Evolutionary conservation across 2,888 invertebrate genomes (phyloP).

Genomic region (Napeogenes inachia): DNA sequence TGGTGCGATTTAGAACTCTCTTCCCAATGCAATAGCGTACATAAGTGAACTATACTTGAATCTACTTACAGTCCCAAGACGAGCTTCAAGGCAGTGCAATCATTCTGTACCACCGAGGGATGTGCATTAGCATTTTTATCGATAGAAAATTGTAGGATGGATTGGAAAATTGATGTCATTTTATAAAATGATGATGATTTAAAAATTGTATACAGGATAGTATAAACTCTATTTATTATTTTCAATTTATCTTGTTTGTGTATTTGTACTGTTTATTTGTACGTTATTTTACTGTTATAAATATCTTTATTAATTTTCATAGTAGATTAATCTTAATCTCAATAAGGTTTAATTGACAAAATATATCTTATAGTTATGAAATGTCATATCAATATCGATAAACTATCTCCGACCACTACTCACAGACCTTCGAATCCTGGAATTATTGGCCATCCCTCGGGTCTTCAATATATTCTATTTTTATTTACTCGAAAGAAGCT

Average conservation of each 20-base stretch:
- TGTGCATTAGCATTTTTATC: slow-evolving; percentile 70
- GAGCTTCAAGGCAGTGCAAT: slow-evolving; percentile 57
- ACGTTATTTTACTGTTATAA: background rate
- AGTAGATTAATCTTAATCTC: background rate
- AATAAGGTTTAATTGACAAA: background rate
- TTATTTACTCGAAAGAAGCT: slow-evolving; percentile 48
- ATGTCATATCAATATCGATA: slow-evolving; percentile 25
- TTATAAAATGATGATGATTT: slow-evolving; percentile 34
- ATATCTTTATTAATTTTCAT: background rate
- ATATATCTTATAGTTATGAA: background rate
- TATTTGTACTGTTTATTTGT: too few relatives aligned
- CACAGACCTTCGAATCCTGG: slow-evolving; percentile 62
- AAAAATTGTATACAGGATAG: background rate
- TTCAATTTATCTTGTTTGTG: too few relatives aligned
- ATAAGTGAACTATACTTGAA: slow-evolving; percentile 33
- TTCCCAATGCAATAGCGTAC: slow-evolving; percentile 6
- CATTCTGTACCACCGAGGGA: slow-evolving; percentile 57
- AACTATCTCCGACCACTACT: slow-evolving; percentile 38
- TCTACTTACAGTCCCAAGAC: slow-evolving; percentile 41
- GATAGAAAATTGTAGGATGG: slow-evolving; percentile 52
- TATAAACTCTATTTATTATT: background rate
- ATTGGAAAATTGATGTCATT: slow-evolving; percentile 45
- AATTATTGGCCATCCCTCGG: slow-evolving; percentile 70
- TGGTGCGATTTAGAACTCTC: slow-evolving; percentile 20
- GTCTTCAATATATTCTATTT: slow-evolving; percentile 70